Conservation (phyloP, 2,113 vertebrate species). For the Cephalopterus ornatus region DNA sequence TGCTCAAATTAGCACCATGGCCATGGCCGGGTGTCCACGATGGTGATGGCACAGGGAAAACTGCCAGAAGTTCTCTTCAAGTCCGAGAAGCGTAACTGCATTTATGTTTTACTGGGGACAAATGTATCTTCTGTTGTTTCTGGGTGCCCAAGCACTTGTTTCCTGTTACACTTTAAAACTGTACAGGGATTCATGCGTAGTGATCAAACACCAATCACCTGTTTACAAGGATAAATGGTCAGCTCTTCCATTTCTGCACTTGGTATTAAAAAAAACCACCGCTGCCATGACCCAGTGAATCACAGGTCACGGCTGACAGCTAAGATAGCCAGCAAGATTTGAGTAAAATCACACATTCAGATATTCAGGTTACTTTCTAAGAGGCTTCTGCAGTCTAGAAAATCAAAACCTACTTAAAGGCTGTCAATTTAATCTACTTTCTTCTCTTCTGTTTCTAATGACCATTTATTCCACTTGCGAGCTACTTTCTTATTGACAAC, state of each 20-base stretch:
- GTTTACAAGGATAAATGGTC: neutral
- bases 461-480: neutral
- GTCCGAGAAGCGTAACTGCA: neutral
- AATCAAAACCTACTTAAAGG: neutral
- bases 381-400: neutral
- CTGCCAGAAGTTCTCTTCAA: neutral
- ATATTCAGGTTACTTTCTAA: neutral
- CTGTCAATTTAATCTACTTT: neutral
- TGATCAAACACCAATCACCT: neutral
- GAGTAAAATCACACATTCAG: neutral
- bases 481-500: neutral
- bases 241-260: neutral
- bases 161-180: neutral
- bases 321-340: neutral
- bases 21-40: accelerated
- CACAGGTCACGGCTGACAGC: neutral
- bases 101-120: neutral
- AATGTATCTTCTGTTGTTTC: neutral
- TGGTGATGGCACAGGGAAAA: neutral
- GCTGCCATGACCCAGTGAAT: neutral
- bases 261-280: neutral
- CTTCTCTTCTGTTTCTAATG: neutral
- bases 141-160: neutral
- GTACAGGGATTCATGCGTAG: neutral
- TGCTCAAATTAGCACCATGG: neutral